These are phyloP conservation scores for Epizoanthus scotinus DNA, from an alignment of 92 coral and sea anemone genomes.

Conservation along the genomic window DNA sequence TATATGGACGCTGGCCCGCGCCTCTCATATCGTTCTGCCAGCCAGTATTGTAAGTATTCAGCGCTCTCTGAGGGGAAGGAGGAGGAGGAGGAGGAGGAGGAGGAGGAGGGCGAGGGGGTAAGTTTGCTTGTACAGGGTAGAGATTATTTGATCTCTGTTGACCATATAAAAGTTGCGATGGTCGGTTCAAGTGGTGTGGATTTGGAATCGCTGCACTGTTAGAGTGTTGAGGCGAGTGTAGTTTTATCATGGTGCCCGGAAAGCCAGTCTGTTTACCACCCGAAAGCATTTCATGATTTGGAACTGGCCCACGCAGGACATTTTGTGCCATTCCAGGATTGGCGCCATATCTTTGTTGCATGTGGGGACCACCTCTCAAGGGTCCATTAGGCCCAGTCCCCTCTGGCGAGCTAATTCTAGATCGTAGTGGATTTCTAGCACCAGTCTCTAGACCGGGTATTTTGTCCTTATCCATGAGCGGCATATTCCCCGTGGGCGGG, in stretches of 20 bases:
- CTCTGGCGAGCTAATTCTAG: background rate
- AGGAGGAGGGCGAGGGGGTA: background rate
- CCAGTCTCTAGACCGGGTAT: background rate
- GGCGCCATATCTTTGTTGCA: background rate
- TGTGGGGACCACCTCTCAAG: background rate
- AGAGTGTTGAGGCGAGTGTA: conserved; percentile 11
- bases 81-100: conserved; percentile 16
- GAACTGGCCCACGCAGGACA: background rate
- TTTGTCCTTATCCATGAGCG: conserved; percentile 1
- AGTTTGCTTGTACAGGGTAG: conserved; percentile 21
- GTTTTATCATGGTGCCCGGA: conserved; percentile 36
- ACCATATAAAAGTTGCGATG: background rate
- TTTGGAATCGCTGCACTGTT: background rate
- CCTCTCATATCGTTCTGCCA: conserved; percentile 18
- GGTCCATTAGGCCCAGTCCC: background rate
- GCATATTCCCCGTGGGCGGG: background rate
- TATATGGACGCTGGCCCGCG: background rate
- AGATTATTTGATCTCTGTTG: conserved; percentile 11
- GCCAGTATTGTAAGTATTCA: background rate
- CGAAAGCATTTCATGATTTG: background rate
- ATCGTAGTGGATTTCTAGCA: background rate
- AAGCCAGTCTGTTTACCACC: conserved; percentile 19
- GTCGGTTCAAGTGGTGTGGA: background rate
- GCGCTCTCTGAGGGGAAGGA: background rate
- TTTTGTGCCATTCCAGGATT: background rate